phyloP scores from a whole-genome alignment of 2,888 invertebrate species.

The Microdon myrmicae region DNA sequence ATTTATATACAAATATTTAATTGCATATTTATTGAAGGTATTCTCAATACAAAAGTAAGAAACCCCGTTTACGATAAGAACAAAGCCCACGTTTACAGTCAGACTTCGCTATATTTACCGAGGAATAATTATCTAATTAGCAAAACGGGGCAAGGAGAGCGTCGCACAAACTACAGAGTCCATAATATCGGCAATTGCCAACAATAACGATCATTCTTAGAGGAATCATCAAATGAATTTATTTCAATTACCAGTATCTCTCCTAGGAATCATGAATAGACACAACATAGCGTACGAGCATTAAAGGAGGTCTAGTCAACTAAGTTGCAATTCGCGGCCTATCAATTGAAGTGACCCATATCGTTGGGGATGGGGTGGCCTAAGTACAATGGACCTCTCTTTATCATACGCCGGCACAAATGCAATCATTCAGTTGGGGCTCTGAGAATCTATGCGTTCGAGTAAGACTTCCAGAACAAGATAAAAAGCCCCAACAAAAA shows the following conservation, averaged over 20 bases:
- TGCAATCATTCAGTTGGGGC: no score
- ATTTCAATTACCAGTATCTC: conserved; percentile 44
- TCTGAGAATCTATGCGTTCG: no score
- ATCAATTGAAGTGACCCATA: conserved; percentile 45
- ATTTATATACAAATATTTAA: no score
- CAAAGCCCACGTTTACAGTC: no score
- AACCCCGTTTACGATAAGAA: no score
- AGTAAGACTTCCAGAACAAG: no score
- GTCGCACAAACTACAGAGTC: conserved; percentile 6
- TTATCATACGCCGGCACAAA: no score
- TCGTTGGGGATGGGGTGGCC: conserved; percentile 12
- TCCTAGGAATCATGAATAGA: conserved; percentile 45
- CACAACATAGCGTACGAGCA: no score
- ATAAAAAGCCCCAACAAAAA: no score
- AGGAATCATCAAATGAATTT: conserved; percentile 34
- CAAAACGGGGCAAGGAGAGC: conserved; percentile 11
- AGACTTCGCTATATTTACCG: conserved; percentile 33
- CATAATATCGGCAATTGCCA: conserved; percentile 18
- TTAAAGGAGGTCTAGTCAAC: conserved; percentile 33
- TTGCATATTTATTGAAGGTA: no score
- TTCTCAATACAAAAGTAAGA: no score
- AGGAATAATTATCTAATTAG: conserved; percentile 41
- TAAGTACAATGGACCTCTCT: no score
- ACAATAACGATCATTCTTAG: conserved; percentile 40
- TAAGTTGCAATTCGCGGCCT: conserved; percentile 26